Percentiles rank a stretch among this genome's conserved stretches.
Evolutionary conservation across 2,888 invertebrate species (phyloP).

Genomic region (Dendrolimus houi): DNA sequence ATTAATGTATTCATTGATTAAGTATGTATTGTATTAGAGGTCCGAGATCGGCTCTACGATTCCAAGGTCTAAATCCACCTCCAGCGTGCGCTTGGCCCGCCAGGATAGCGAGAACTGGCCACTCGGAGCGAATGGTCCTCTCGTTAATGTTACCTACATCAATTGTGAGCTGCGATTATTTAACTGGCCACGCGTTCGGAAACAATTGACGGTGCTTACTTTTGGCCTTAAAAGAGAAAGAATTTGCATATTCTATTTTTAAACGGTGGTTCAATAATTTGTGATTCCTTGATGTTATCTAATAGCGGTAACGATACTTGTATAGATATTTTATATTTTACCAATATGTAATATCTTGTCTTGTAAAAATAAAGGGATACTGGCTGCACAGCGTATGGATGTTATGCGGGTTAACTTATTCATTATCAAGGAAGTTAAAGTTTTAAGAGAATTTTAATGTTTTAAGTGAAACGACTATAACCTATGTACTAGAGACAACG

Average conservation of each 20-base stretch:
- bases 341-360: too few relatives aligned
- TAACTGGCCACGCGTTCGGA: conserved; percentile 72
- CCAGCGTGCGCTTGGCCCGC: conserved; percentile 51
- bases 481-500: too few relatives aligned
- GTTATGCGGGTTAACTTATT: too few relatives aligned
- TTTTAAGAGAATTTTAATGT: too few relatives aligned
- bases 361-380: too few relatives aligned
- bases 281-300: not conserved
- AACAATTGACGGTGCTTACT: conserved; percentile 66
- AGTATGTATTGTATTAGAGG: conserved; percentile 13
- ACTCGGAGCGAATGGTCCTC: conserved; percentile 40
- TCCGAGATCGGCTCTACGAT: conserved; percentile 27
- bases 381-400: too few relatives aligned
- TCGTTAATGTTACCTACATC: conserved; percentile 58
- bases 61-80: conserved; percentile 14
- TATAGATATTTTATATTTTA: too few relatives aligned
- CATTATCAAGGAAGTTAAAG: too few relatives aligned
- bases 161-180: conserved; percentile 71
- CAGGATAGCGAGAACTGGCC: conserved; percentile 61
- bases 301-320: too few relatives aligned
- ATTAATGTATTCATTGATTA: too few relatives aligned
- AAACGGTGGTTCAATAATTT: conserved; percentile 21
- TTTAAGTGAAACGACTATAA: too few relatives aligned
- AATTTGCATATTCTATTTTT: conserved; percentile 50
- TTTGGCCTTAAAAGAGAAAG: conserved; percentile 55